Base-by-base conservation (phyloP, 2,113 vertebrate species). In the Callipepla squamata region DNA sequence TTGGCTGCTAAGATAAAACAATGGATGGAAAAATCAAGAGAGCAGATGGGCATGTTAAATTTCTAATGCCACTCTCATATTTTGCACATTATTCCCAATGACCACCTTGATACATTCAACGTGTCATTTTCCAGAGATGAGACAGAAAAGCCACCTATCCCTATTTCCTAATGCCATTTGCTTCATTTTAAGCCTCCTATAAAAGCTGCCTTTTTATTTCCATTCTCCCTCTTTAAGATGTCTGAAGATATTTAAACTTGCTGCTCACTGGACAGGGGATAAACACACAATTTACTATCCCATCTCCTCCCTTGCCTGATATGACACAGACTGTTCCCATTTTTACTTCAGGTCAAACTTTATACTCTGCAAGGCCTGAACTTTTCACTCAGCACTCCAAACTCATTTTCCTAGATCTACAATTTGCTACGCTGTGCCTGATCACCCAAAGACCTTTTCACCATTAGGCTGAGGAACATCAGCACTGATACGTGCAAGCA, bases 191-290 rank as follows among this genome's bases (percentile, higher is more conserved):
- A 95, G 68, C 75, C 53, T 89, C 50, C 48, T 62, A 42, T 70
- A 90, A 93, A 94, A 91, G 47, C 63, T 85, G n/a, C 47, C 81
- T 66, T 90, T 96, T 91, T 77, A 87, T 91, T 94, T 90, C 79
- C 85, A 91, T 84, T 96, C 80, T 85, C 89, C 34, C 58, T 87
- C 78, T 89, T 82, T 76, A 85, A 85, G 61, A 47, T 30, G 63
- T 55, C 86, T 85, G 75, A 80, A 90, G 84, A 84, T 70, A 87
- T 36, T 89, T 93, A 85, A 90, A 81, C 38, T 51, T 9, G n/a
- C 50, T 68, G 85, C 42, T 95, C 85, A 63, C 25, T 30, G 80
- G 76, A 87, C 73, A 80, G 80, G 28, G 77, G 90, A 92, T 73
- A 92, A 93, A 94, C 69, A 90, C 83, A 87, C 47, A 50, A 75